A percentile compares a stretch with the other conserved stretches of the same genome.
Conservation (phyloP, 1,140 invertebrate species). For the Popillia japonica region DNA sequence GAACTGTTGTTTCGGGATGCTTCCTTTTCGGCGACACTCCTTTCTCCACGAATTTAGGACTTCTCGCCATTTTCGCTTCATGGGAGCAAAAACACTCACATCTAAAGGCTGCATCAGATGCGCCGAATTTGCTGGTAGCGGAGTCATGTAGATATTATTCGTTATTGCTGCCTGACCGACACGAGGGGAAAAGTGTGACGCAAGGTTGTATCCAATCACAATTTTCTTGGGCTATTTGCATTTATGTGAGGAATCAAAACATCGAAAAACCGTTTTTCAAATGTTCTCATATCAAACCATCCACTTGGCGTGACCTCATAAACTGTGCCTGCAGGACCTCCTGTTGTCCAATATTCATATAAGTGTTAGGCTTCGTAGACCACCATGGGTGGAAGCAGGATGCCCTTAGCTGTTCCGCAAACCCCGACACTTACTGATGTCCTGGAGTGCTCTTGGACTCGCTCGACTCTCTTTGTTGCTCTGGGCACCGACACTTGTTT, state of each 20-base stretch:
- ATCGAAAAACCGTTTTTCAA: conserved; percentile 53
- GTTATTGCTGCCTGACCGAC: conserved; percentile 17
- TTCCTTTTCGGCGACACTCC: conserved; percentile 33
- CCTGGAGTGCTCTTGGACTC: not conserved
- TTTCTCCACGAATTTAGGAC: conserved; percentile 52
- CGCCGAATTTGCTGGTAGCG: conserved; percentile 55
- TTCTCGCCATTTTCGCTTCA: conserved; percentile 55
- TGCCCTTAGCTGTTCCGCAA: conserved; percentile 46
- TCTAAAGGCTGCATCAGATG: conserved; percentile 59
- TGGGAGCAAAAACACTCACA: conserved; percentile 55
- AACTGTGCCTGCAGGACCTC: no score
- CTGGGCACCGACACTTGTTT: conserved; percentile 43
- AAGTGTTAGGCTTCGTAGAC: conserved; percentile 53
- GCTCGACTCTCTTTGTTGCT: conserved; percentile 2
- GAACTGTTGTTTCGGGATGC: conserved; percentile 41
- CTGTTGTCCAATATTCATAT: conserved; percentile 48
- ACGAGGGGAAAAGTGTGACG: conserved; percentile 41
- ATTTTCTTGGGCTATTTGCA: conserved; percentile 18
- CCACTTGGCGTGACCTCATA: no score
- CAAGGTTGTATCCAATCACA: conserved; percentile 42
- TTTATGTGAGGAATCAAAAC: conserved; percentile 39
- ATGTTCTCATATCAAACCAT: conserved; percentile 38
- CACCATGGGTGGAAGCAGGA: conserved; percentile 27
- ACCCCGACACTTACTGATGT: conserved; percentile 51
- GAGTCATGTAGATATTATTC: conserved; percentile 42